Evolutionary conservation across 2,888 invertebrate species (phyloP).

Genomic region (Tyria jacobaeae): DNA sequence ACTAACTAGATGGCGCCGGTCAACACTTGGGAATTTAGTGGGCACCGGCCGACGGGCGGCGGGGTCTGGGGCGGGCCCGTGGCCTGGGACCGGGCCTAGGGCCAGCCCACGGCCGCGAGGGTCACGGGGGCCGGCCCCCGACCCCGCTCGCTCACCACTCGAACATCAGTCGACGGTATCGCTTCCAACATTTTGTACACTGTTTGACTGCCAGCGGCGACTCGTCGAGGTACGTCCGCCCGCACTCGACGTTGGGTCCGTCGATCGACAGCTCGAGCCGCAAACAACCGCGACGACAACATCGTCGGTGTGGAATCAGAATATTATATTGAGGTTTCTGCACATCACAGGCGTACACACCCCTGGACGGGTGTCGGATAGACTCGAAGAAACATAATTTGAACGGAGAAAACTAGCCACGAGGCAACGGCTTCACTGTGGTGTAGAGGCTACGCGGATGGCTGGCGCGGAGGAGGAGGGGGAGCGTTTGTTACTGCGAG

Average conservation of each 20-base stretch:
- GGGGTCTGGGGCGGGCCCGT: constrained; percentile 27
- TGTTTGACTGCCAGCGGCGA: constrained; percentile 42
- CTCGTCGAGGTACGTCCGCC: constrained; percentile 45
- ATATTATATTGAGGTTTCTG: constrained; percentile 17
- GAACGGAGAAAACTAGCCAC: constrained; percentile 20
- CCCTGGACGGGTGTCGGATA: constrained; percentile 19
- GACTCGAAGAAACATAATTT: constrained; percentile 24
- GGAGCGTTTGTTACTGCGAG: constrained; percentile 89
- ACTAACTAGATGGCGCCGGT: constrained; percentile 48
- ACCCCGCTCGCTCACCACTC: constrained; percentile 39
- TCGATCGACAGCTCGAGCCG: constrained; percentile 25
- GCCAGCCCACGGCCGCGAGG: constrained; percentile 16
- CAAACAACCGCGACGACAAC: constrained; percentile 36
- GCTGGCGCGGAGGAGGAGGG: constrained; percentile 5
- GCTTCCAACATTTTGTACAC: constrained; percentile 46
- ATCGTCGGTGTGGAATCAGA: constrained; percentile 27
- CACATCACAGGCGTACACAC: constrained; percentile 22
- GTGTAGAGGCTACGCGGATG: constrained; percentile 9
- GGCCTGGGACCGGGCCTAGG: background rate
- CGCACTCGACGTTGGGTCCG: constrained; percentile 34
- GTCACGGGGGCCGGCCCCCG: constrained; percentile 18
- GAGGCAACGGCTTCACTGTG: constrained; percentile 5
- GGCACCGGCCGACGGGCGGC: constrained; percentile 29
- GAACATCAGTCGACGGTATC: constrained; percentile 37
- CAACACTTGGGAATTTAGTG: constrained; percentile 40